Evolutionary conservation across 2,113 vertebrate species (phyloP), one percentile per base, ranked within the genome.

Genomic region (Hippocampus mohnikei): DNA sequence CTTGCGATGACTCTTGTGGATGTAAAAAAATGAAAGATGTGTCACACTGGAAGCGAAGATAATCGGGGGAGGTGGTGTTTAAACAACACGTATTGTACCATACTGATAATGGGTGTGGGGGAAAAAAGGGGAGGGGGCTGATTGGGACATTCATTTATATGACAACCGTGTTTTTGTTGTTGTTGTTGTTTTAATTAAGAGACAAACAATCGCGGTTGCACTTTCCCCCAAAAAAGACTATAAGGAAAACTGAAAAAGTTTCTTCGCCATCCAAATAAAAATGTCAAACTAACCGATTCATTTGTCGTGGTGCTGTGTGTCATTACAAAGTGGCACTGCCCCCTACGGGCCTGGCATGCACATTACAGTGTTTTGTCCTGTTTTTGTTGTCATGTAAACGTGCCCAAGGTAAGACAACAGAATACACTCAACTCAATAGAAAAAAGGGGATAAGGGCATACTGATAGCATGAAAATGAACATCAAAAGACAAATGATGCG

Each of bases 361-460:
- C 42, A 46, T 65, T n/a, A n/a, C 61, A 18, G 5, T 44, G 1
- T 65, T 65, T 10, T 27, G 1, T 64, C 33, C 21, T 29, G 8
- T 9, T 33, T 60, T 64, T 23, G 62, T n/a, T 9, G 37, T 65
- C 41, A 44, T 65, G 62, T 44, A 65, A 65, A 65, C n/a, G 13
- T 40, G n/a, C 21, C 41, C n/a, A 25, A 23, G 40, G 1, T 63
- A 13, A n/a, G 29, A 3, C 33, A 27, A 13, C 59, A 41, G 44
- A 21, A 16, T 25, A 8, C 58, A 37, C 58, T 33, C 58, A 65
- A 25, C 13, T 16, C 8, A 15, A 25, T 12, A 64, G 61, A 64
- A 13, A 13, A 29, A 27, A 65, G 23, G 12, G 41, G 41, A 62
- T 41, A 40, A 41, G 0, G 2, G 15, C 29, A 60, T 15, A 16